Evolutionary conservation across 2,113 vertebrate species (phyloP), one percentile per base, ranked within the genome.

Genomic region (Falcunculus frontatus): DNA sequence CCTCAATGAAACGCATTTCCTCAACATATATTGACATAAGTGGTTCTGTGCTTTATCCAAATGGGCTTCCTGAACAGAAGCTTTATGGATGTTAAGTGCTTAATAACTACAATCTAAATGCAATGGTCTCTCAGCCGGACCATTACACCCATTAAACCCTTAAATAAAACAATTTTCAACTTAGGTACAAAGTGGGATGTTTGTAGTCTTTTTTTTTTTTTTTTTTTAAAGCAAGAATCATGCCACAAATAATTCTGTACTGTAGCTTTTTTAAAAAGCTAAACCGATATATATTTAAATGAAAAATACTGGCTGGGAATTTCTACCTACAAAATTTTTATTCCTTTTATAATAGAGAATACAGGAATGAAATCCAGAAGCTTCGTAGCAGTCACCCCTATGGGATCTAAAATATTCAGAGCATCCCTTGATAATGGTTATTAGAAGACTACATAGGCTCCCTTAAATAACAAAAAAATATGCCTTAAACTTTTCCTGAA

Each of bases 121-220:
- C 79, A 42, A 27, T 60, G n/a, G 41, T 95, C 73, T 96, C 94
- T 96, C 57, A 95, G 77, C 65, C 96, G 81, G 84, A 88, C 82
- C 94, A 91, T 97, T 97, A 89, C 46, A 76, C 35, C 83, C 92
- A 98, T 97, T 96, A 92, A 97, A 92, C 59, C 91, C 96, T 96
- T 95, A 86, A 91, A 96, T 87, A 83, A 97, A 97, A 93, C 52
- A 39, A 89, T 72, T 96, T 91, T 84, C 78, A 86, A 82, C 86
- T 96, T 87, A 67, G 4, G 32, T 74, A 87, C 37, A 86, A 90
- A 94, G 80, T 87, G 72, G 13, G 4, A 59, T 87, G 21, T 37
- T 90, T 63, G 21, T 35, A 35, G 29, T 5, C 32, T 29, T 47
- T 20, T 44, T 59, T 33, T 21, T 86, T 59, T 33, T 21, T 86